Evolutionary conservation across 2,797 vertebrate genomes (phyloP).

Genomic region (Pyrocephalus nanus): DNA sequence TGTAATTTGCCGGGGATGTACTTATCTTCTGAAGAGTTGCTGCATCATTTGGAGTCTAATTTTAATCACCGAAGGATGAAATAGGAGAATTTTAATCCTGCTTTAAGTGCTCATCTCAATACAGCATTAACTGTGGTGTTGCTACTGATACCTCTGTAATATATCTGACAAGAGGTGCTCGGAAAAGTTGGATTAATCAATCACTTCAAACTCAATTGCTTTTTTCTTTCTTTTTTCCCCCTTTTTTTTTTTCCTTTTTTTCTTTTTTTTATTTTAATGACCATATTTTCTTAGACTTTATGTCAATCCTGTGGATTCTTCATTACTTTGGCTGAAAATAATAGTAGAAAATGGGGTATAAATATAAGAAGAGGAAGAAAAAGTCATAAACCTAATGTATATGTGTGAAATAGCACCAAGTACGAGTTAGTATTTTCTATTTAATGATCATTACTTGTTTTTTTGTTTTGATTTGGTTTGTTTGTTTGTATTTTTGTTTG

Average conservation of each 20-base stretch:
- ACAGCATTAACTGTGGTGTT: neutral
- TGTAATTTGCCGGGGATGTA: neutral
- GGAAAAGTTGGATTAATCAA: neutral
- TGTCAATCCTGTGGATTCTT: neutral
- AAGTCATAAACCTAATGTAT: neutral
- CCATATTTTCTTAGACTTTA: neutral
- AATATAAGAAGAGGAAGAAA: neutral
- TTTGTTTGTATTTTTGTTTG: too few relatives aligned
- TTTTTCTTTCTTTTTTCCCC: neutral
- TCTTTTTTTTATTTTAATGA: neutral
- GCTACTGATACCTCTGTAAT: neutral
- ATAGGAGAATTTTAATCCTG: slow-evolving; percentile 41
- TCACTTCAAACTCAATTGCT: neutral
- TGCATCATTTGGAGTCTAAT: slow-evolving; percentile 28
- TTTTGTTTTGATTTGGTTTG: too few relatives aligned
- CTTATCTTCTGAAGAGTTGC: slow-evolving; percentile 23
- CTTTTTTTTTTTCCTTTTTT: neutral
- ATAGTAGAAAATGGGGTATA: neutral
- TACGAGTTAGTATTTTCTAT: neutral
- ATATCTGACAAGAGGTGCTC: neutral
- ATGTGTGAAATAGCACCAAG: neutral
- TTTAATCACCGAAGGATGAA: slow-evolving; percentile 40
- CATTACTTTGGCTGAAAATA: neutral
- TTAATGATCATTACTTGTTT: neutral
- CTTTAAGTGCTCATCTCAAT: neutral